Percentiles rank a stretch among this genome's conserved stretches.
These are phyloP conservation scores for Ptilonorhynchus violaceus DNA, from an alignment of 2,113 vertebrate genomes.

Conservation along the genomic window DNA sequence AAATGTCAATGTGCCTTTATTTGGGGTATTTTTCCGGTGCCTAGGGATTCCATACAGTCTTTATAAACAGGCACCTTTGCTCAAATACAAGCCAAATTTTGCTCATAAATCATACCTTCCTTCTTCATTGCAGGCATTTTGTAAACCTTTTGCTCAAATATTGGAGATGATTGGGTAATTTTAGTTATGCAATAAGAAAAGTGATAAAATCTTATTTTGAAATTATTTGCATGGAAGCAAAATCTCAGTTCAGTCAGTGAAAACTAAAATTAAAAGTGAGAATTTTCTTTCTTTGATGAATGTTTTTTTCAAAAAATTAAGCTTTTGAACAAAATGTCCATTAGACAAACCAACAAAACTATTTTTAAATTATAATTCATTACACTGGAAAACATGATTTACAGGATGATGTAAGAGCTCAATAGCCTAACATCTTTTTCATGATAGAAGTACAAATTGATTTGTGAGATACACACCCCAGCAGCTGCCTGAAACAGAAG, in stretches of 20 bases:
- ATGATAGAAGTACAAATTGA: background rate
- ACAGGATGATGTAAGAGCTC: background rate
- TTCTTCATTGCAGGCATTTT: background rate
- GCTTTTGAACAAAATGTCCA: background rate
- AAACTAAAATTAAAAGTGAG: background rate
- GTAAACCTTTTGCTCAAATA: background rate
- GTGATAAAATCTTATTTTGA: constrained; percentile 3
- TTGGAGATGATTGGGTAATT: background rate
- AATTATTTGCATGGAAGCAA: background rate
- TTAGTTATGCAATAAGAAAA: background rate
- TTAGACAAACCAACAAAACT: background rate
- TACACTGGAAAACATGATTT: background rate
- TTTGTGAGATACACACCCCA: constrained; percentile 14
- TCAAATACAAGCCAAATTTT: background rate
- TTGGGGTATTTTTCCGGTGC: background rate
- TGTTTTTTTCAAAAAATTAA: background rate
- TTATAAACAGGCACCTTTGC: background rate
- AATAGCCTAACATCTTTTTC: background rate
- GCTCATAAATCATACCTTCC: background rate
- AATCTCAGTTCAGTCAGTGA: background rate
- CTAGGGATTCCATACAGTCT: background rate
- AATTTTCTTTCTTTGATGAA: background rate
- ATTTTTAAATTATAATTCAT: background rate
- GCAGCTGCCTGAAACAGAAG: constrained; percentile 23
- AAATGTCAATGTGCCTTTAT: background rate